Evolutionary conservation across 2,797 vertebrate species (phyloP), one percentile per base, ranked within the genome.

Genomic region (Xiphophorus birchmanni): DNA sequence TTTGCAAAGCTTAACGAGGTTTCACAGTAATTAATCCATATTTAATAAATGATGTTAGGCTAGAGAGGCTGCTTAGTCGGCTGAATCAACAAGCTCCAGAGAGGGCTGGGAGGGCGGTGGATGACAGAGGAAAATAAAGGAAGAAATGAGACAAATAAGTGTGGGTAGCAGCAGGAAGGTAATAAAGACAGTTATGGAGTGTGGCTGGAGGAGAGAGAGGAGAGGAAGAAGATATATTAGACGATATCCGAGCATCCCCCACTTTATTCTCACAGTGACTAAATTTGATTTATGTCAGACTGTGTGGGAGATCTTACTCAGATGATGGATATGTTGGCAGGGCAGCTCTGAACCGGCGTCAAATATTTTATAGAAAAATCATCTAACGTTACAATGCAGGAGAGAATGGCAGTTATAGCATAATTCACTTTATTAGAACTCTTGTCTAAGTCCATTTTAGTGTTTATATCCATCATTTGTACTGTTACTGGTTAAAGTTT

Each of bases 1-100:
- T 86, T 91, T 87, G 89, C 40, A 75, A 87, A 86, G 87, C 89
- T 88, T 91, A 91, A 90, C 83, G 74, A 91, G 87, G 82, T 88
- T 91, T 90, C 29, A 1, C 74, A 71, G 85, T 86, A 90, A 93
- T 94, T 90, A 91, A 93, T 92, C 90, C 89, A 91, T 89, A 91
- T 92, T 93, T 92, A 93, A 91, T 91, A 89, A 79, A 87, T 87
- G 82, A 90, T 77, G 87, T 87, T 87, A 77, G 86, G 78, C 69
- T 21, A 87, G 82, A 81, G 82, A 80, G 83, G 73, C 85, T 86
- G 89, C 86, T 84, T 77, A 87, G 77, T 85, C 26, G 76, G 78
- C 83, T 86, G 88, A 84, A 86, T 90, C 91, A 88, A 92, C 87
- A 88, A 77, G 81, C 83, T 72, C 5, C 56, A 23, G 69, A 7